phyloP scores from a whole-genome alignment of 2,113 vertebrate genomes.

The Seriola aureovittata region DNA sequence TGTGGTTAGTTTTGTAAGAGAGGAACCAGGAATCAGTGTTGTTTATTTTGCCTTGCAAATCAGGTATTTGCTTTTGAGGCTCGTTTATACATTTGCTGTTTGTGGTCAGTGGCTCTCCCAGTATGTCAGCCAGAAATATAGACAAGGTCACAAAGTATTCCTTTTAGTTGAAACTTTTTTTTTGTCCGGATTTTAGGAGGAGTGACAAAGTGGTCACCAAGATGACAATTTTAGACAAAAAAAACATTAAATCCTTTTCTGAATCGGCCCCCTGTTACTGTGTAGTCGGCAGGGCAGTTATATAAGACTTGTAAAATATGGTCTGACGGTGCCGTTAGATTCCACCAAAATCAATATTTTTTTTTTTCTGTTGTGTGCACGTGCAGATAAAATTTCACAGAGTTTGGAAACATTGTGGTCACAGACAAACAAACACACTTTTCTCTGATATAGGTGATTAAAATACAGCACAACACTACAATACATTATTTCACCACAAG shows the following conservation, averaged over 20 bases:
- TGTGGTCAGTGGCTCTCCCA: slow-evolving; percentile 23
- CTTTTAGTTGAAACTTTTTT: not conserved
- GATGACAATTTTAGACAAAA: too few relatives aligned
- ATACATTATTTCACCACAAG: too few relatives aligned
- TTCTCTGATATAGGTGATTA: too few relatives aligned
- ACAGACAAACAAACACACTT: not conserved
- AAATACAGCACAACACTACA: too few relatives aligned
- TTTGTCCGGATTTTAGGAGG: not conserved
- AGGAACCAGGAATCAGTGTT: slow-evolving; percentile 9
- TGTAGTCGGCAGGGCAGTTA: too few relatives aligned
- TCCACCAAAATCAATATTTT: too few relatives aligned
- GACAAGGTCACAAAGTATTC: not conserved
- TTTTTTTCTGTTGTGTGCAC: not conserved
- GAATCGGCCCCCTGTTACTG: too few relatives aligned
- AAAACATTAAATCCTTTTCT: too few relatives aligned
- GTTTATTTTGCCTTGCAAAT: slow-evolving; percentile 58
- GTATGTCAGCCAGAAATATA: not conserved
- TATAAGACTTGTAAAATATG: too few relatives aligned
- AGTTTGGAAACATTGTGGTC: not conserved
- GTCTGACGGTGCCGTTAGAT: too few relatives aligned
- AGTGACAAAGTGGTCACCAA: too few relatives aligned
- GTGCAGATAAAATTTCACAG: not conserved
- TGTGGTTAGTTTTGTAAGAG: not conserved
- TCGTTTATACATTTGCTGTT: slow-evolving; percentile 23
- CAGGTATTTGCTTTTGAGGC: slow-evolving; percentile 42